Base-by-base conservation (phyloP, 2,797 vertebrate species). In the Myotis pilosus region DNA sequence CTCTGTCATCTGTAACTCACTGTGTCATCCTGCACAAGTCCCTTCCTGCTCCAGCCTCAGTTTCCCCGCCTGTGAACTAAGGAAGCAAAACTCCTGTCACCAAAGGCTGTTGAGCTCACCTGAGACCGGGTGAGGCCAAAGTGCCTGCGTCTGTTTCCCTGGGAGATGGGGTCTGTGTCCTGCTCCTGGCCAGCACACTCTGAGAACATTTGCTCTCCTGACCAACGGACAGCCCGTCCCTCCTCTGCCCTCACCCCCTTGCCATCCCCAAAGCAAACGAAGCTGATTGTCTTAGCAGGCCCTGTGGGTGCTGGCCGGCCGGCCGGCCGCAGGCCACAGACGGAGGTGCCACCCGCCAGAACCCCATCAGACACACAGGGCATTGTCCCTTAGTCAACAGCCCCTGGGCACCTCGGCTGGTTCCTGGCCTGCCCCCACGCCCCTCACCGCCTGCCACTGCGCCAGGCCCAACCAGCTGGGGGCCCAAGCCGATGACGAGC, bases 321-420 rank as follows among this genome's bases (percentile, higher is more conserved):
- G 2, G 83, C 92, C 81, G 0, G 97, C 97, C 96, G 22, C 97
- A 95, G 96, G 97, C 97, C 97, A 91, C 95, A 97, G 94, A 92
- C 94, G 12, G 97, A 96, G 96, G 89, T 90, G 94, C 90, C 95
- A 96, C 57, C 87, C 64, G 75, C 96, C 88, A 92, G 91, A 82
- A 85, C 93, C 92, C 95, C 80, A 5, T 95, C 97, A 98, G 97
- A 97, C 97, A 98, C 96, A 47, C 97, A 97, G 97, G 97, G 91
- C 97, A 97, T 97, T 96, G 93, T 98, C 97, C 96, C 95, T 98
- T 78, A 83, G 98, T 96, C 97, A 95, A 98, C 97, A 92, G 91
- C 72, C 97, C 96, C 66, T 81, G 98, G 98, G 98, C 98, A 98
- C 98, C 98, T 96, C 74, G 55, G 97, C 97, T 81, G 0, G 94